Evolutionary conservation across 2,113 vertebrate species (phyloP), one percentile per base, ranked within the genome.

Genomic region (Ictalurus punctatus): DNA sequence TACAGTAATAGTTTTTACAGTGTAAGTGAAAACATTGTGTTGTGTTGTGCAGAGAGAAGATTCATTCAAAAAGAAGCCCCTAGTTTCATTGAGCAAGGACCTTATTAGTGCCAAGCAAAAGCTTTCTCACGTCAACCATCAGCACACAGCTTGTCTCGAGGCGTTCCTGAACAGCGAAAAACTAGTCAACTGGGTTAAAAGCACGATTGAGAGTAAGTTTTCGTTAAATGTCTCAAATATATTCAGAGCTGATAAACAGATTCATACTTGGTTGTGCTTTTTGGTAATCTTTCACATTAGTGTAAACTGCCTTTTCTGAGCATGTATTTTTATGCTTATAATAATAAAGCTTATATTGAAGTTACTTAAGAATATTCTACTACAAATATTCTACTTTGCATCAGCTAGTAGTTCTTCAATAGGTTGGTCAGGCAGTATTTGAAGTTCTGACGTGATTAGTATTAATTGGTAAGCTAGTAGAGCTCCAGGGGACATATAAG

Each of bases 111-210:
- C 94, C 74, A 90, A 90, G 79, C 19, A 81, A 14, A 91, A 87
- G 4, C 91, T 96, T 13, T 89, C 87, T n/a, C 27, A 80, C 0
- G 92, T 96, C 89, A 92, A 90, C 71, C 83, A 6, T 56, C 86
- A 92, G 76, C 84, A 94, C 40, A 94, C 92, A 0, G 84, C 81
- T n/a, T 95, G 95, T 69, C 91, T 96, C 85, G 89, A 95, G 34
- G 94, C 92, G 87, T 95, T 95, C 54, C 83, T 95, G 0, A 25
- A 54, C 0, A 94, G 94, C 67, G 91, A 93, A 23, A 37, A 86
- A 40, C 92, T 96, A 40, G 76, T 95, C 84, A 16, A 1, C 54
- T 96, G 95, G 95, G 94, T 96, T 87, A 93, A 90, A 86, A 27
- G 85, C 3, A 92, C 92, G 79, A 94, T 96, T 4, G 58, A 84